These are phyloP conservation scores for human (Homo sapiens) DNA, from an alignment of 2,113 vertebrate species.

Conservation along the genomic window DNA sequence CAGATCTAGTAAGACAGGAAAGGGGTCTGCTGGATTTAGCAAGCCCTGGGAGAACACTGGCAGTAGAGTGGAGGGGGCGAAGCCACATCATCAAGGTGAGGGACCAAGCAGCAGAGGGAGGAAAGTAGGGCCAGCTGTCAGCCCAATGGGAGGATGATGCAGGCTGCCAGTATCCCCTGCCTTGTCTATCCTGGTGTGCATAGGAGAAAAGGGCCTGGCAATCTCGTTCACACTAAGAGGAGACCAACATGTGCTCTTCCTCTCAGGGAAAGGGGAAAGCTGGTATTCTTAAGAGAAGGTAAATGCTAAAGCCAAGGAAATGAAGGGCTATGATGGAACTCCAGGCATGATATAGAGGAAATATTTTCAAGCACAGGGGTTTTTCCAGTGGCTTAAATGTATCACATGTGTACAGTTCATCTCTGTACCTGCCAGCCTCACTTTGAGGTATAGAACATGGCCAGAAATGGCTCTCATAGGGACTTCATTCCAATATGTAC, in stretches of 20 bases:
- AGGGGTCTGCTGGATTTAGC: not conserved
- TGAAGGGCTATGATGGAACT: not conserved
- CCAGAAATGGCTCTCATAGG: not conserved
- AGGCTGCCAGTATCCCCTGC: not conserved
- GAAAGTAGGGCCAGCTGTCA: not conserved
- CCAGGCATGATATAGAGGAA: not conserved
- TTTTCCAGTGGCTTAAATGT: not conserved
- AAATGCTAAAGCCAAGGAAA: not conserved
- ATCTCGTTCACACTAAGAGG: not conserved
- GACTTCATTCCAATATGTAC: not conserved
- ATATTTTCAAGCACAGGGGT: not conserved
- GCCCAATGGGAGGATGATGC: not conserved
- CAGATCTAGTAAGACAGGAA: not conserved
- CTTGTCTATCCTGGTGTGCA: not conserved
- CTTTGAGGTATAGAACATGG: constrained; percentile 3
- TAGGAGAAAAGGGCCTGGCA: not conserved
- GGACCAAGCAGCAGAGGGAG: not conserved
- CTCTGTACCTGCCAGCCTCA: not conserved
- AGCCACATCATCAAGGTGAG: not conserved
- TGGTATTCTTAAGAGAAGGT: not conserved
- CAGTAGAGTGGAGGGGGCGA: not conserved
- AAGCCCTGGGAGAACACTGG: not conserved
- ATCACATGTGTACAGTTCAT: not conserved
- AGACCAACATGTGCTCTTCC: not conserved
- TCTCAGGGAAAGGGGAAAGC: not conserved